These are phyloP conservation scores for Anagyrus pseudococci DNA, from an alignment of 2,888 invertebrate species.

Conservation along the genomic window DNA sequence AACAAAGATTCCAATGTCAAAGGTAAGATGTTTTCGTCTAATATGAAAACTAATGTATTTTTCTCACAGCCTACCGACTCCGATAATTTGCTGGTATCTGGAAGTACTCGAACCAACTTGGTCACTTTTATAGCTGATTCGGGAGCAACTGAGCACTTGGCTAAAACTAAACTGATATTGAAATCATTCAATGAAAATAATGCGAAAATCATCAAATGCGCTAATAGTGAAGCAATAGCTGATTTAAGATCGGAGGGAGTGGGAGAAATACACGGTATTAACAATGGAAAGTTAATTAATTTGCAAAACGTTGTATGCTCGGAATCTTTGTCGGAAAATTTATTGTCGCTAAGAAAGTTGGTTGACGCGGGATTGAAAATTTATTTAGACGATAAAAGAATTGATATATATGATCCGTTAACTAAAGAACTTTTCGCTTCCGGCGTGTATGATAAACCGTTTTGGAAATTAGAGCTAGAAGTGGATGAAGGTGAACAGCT, in stretches of 20 bases:
- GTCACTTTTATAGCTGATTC: constrained; percentile 13
- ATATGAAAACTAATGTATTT: too few species aligned
- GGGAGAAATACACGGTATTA: background rate
- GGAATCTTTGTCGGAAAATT: background rate
- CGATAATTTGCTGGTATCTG: background rate
- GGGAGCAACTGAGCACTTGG: constrained; percentile 5
- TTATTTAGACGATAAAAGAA: constrained; percentile 1
- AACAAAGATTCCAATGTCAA: background rate
- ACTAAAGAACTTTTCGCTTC: background rate
- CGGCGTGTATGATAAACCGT: background rate
- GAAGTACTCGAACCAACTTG: background rate
- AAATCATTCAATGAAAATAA: background rate
- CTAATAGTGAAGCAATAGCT: background rate
- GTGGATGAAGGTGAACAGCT: background rate
- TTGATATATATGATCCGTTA: background rate
- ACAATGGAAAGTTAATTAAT: constrained; percentile 24
- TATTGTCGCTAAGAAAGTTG: background rate
- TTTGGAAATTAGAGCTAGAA: background rate
- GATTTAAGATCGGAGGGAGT: background rate
- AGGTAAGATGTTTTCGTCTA: background rate
- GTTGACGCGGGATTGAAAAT: background rate
- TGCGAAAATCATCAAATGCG: background rate
- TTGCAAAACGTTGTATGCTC: constrained; percentile 15
- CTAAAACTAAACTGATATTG: constrained; percentile 6
- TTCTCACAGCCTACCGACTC: background rate